These are phyloP conservation scores for Corvus hawaiiensis DNA, from an alignment of 2,113 vertebrate genomes.

Conservation along the genomic window DNA sequence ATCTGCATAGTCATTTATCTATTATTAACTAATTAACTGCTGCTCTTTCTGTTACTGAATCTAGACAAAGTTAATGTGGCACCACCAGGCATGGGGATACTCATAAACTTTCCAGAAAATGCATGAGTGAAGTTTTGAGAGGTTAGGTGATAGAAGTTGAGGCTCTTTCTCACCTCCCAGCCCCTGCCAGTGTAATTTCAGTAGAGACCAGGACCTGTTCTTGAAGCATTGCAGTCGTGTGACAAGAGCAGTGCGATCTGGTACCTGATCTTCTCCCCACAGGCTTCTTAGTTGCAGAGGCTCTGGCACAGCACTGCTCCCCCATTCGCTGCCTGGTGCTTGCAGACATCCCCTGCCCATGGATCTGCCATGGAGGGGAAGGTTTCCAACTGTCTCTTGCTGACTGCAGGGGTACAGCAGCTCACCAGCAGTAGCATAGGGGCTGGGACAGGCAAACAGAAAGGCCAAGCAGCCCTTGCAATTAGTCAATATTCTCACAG, in stretches of 20 bases:
- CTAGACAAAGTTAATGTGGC: neutral
- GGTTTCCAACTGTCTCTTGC: neutral
- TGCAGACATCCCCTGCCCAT: neutral
- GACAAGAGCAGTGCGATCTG: neutral
- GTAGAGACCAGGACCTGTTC: neutral
- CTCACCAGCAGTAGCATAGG: neutral
- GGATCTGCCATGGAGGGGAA: neutral
- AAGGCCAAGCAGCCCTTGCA: neutral
- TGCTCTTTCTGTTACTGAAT: neutral
- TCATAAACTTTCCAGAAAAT: neutral
- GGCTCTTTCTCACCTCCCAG: neutral
- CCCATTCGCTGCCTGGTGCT: neutral
- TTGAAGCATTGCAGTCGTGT: fast-evolving
- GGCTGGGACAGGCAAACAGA: neutral
- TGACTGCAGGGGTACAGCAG: neutral
- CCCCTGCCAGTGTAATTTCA: neutral
- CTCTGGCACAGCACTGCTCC: neutral
- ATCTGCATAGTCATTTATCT: neutral
- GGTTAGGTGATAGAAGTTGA: neutral
- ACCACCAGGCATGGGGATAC: neutral
- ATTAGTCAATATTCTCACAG: neutral
- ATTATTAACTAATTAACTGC: neutral
- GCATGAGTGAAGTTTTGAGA: neutral
- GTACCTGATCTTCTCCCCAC: neutral
- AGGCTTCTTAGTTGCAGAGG: neutral